Base-by-base conservation (phyloP, 2,113 vertebrate species). In the Poeciliopsis occidentalis region DNA sequence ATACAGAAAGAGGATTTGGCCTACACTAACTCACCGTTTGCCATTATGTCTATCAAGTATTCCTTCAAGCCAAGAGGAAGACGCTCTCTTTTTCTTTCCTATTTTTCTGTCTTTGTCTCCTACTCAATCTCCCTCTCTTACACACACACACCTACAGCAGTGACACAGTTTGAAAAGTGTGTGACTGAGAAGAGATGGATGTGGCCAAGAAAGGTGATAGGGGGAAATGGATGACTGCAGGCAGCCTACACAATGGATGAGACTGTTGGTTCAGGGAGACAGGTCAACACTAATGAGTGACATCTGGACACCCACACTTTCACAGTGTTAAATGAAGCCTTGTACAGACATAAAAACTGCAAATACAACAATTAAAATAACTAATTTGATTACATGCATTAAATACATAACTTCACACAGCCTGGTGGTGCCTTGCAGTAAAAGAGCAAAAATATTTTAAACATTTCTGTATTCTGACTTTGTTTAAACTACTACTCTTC, bases 231-330 rank as follows among this genome's bases (percentile, higher is more conserved):
- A 92, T 89, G 89, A 85, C 82, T 92, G 86, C 81, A 80, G 87
- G 82, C 88, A 82, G 71, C 79, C 73, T 80, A 73, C 81, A 86
- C 85, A 89, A 85, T 86, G 77, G 82, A 90, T 92, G 87, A 87
- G 81, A 85, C 63, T 69, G 73, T 73, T 76, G 85, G 85, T 67
- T 84, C 54, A 39, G 66, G 37, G 67, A 83, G 91, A 92, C 84
- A 71, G 75, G 69, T 81, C 57, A 39, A 82, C 89, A 87, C 83
- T 88, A 90, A 89, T 90, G 89, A 88, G 78, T 85, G 72, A 85
- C 80, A 84, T n/a, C 71, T 54, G 72, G 13, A 75, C 67, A 68
- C 41, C 57, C 24, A 69, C 68, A 54, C 51, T 24, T 24, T 57
- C 68, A 44, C 60, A 73, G 71, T 78, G 76, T 74, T 79, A 85